Conservation (phyloP, 2,797 vertebrate genomes). For the Melanogrammus aeglefinus region DNA sequence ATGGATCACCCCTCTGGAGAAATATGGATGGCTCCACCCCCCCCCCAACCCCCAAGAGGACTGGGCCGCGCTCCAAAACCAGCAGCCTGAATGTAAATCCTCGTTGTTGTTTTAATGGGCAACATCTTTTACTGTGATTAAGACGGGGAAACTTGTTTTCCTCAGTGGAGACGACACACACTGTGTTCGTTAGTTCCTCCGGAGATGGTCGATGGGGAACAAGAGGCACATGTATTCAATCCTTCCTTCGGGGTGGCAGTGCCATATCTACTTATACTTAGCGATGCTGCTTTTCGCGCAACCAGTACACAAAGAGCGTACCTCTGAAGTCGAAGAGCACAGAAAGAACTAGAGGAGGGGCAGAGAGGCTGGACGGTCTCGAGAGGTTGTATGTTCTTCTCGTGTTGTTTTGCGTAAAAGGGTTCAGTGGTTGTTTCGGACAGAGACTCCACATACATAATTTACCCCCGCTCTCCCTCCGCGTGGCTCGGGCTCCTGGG, state of each 20-base stretch:
- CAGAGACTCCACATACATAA: slow-evolving; percentile 47
- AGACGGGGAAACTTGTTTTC: slow-evolving; percentile 54
- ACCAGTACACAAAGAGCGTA: no score
- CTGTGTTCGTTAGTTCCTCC: no score
- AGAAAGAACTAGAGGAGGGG: slow-evolving; percentile 6
- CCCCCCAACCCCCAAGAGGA: slow-evolving; percentile 26
- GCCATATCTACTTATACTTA: no score
- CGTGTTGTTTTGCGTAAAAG: background rate
- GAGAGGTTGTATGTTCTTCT: background rate
- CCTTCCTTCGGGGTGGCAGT: no score
- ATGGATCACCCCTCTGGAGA: slow-evolving; percentile 64
- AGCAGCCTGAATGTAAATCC: slow-evolving; percentile 63
- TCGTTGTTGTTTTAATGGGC: slow-evolving; percentile 52
- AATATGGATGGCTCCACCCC: slow-evolving; percentile 59
- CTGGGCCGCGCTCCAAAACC: slow-evolving; percentile 65
- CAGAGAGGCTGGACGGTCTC: background rate
- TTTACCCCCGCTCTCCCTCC: slow-evolving; percentile 48
- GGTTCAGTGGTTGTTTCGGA: slow-evolving; percentile 41
- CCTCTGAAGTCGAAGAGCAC: background rate
- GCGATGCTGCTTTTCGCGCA: no score
- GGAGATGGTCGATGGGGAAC: no score
- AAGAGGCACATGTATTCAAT: no score
- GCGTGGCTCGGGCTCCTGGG: slow-evolving; percentile 52
- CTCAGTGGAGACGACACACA: slow-evolving; percentile 24
- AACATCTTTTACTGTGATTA: slow-evolving; percentile 42